Evolutionary conservation across 2,888 invertebrate species (phyloP).

Genomic region (Rhagonycha fulva): DNA sequence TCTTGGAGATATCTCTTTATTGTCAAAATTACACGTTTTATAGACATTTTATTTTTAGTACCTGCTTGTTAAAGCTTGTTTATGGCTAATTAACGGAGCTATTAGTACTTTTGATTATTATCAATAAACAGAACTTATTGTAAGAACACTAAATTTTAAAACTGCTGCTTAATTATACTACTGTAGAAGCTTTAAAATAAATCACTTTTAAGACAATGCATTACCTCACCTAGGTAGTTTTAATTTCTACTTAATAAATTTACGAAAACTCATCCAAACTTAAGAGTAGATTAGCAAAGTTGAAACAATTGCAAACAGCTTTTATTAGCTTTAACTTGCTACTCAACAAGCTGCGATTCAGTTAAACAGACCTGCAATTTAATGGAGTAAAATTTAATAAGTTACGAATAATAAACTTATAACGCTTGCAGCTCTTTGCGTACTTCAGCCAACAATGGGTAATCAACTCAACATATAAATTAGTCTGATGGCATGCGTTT

Average conservation of each 20-base stretch:
- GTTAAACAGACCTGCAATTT: constrained; percentile 25
- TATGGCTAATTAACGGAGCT: not conserved
- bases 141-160: not conserved
- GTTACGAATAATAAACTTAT: constrained; percentile 27
- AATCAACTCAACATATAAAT: constrained; percentile 28
- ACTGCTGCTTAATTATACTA: not conserved
- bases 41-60: not conserved
- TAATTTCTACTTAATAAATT: constrained; percentile 3
- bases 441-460: constrained; percentile 23
- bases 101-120: not conserved
- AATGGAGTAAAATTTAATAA: constrained; percentile 30
- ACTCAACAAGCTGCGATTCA: constrained; percentile 20
- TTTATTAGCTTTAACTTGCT: constrained; percentile 20
- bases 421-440: constrained; percentile 6
- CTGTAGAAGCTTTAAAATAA: not conserved
- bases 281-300: constrained; percentile 16
- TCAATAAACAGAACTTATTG: not conserved
- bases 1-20: not conserved
- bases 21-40: not conserved
- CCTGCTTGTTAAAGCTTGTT: not conserved
- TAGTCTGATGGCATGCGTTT: constrained; percentile 24
- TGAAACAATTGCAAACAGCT: constrained; percentile 25
- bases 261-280: constrained; percentile 3
- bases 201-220: not conserved
- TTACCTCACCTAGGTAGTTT: not conserved